A percentile compares a stretch with the other conserved stretches of the same genome.
phyloP scores from a whole-genome alignment of 2,797 vertebrate species.

The Danio choprae region DNA sequence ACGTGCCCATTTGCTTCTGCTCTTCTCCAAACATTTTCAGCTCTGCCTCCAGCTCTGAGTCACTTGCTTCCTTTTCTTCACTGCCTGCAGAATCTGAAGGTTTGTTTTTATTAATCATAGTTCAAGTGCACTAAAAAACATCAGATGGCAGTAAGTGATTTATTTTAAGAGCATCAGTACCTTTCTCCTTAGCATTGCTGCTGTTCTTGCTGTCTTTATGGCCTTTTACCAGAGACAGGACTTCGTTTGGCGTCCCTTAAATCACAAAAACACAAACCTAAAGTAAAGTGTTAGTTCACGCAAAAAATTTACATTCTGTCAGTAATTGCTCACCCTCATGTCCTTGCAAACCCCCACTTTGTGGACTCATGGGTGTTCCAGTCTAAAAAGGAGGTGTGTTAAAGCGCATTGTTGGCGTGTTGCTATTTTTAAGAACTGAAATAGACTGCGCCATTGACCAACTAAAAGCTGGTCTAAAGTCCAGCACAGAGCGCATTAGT shows the following conservation, averaged over 20 bases:
- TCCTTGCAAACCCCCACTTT: too few relatives aligned
- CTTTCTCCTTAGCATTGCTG: conserved; percentile 68
- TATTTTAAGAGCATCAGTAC: conserved; percentile 64
- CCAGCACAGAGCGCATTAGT: too few relatives aligned
- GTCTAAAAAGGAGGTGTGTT: too few relatives aligned
- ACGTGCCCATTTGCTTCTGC: conserved; percentile 87
- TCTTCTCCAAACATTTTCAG: conserved; percentile 76
- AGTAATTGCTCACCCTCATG: too few relatives aligned
- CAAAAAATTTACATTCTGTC: too few relatives aligned
- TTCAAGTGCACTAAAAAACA: neutral
- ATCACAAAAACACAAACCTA: neutral
- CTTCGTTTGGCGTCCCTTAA: conserved; percentile 86
- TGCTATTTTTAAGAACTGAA: too few relatives aligned
- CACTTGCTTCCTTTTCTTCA: conserved; percentile 52
- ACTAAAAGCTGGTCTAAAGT: too few relatives aligned
- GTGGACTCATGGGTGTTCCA: too few relatives aligned
- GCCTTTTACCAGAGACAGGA: conserved; percentile 86
- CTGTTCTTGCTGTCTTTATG: conserved; percentile 69
- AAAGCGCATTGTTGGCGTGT: too few relatives aligned
- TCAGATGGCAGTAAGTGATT: neutral
- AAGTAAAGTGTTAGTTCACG: too few relatives aligned
- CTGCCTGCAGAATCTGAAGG: conserved; percentile 63
- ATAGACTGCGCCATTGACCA: too few relatives aligned
- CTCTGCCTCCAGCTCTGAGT: conserved; percentile 51
- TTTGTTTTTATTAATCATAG: neutral